These are phyloP conservation scores for Zaprionus kolodkinae DNA, from an alignment of 1,140 invertebrate species.

Conservation along the genomic window DNA sequence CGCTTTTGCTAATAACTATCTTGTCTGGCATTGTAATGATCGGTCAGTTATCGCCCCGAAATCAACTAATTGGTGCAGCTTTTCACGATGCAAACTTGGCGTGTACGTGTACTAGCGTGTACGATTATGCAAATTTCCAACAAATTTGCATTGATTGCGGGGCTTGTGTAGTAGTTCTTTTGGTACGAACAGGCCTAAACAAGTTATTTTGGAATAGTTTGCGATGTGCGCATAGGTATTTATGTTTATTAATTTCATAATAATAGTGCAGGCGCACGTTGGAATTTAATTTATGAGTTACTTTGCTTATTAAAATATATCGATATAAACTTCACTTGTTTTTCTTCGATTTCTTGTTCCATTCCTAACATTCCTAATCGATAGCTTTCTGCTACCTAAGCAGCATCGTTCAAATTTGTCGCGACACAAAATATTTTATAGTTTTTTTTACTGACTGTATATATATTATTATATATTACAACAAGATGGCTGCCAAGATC, in stretches of 20 bases:
- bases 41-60: slow-evolving; percentile 72
- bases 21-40: slow-evolving; percentile 69
- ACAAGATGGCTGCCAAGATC: slow-evolving; percentile 45
- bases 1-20: slow-evolving; percentile 65
- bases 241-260: slow-evolving; percentile 11
- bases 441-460: background rate
- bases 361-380: slow-evolving; percentile 3
- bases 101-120: no score
- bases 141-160: slow-evolving; percentile 44
- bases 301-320: background rate
- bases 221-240: background rate
- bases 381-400: background rate
- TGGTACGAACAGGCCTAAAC: slow-evolving; percentile 13
- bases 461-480: slow-evolving; percentile 39
- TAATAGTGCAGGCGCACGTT: background rate
- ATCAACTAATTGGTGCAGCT: slow-evolving; percentile 66
- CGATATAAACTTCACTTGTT: background rate
- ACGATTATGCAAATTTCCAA: slow-evolving; percentile 67
- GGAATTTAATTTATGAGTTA: no score
- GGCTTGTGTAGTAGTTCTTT: slow-evolving; percentile 10
- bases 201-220: slow-evolving; percentile 22
- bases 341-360: slow-evolving; percentile 10
- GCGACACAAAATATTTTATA: background rate
- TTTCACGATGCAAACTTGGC: slow-evolving; percentile 23
- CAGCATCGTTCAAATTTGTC: slow-evolving; percentile 10